A percentile compares a stretch with the other conserved stretches of the same genome.
These are phyloP conservation scores for Poecilia gillii DNA, from an alignment of 2,797 vertebrate species.

Conservation along the genomic window DNA sequence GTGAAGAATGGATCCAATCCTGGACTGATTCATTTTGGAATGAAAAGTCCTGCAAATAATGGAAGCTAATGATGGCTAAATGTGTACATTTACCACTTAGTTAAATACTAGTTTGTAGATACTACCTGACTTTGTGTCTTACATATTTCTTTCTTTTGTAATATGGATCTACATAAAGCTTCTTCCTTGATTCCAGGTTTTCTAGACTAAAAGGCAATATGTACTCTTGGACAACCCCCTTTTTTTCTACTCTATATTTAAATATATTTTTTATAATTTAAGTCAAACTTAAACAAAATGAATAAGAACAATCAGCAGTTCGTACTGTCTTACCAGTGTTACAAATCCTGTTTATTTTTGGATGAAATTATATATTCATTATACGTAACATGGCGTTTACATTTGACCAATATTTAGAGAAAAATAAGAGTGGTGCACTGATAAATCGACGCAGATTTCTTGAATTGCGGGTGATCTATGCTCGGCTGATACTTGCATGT, in stretches of 20 bases:
- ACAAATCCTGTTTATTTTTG: neutral
- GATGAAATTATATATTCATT: neutral
- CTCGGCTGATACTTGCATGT: neutral
- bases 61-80: constrained; percentile 21
- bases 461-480: neutral
- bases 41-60: constrained; percentile 19
- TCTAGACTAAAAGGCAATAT: neutral
- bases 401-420: neutral
- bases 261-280: neutral
- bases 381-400: neutral
- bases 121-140: constrained; percentile 16
- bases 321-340: neutral
- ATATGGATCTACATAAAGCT: neutral
- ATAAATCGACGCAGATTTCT: neutral
- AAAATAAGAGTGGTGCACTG: neutral
- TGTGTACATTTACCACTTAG: constrained; percentile 8
- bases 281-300: neutral
- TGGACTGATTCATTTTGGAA: constrained; percentile 50
- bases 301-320: neutral
- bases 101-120: constrained; percentile 16
- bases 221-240: neutral
- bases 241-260: neutral
- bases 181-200: constrained; percentile 1
- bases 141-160: constrained; percentile 5
- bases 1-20: constrained; percentile 58